Conservation (phyloP, 1,140 invertebrate species). For the Dreissena rostriformis region DNA sequence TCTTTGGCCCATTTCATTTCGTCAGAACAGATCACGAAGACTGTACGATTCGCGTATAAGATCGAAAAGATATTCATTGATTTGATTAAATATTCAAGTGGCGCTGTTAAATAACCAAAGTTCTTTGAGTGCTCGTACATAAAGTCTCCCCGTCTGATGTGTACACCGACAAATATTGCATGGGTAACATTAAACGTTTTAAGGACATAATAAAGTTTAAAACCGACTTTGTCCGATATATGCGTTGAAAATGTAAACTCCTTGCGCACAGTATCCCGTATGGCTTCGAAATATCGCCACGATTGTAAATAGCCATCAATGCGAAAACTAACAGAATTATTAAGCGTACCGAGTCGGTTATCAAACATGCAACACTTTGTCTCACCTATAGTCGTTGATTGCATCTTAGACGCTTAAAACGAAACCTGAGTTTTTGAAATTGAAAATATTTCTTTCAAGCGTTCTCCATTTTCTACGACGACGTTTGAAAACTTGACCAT, state of each 20-base stretch:
- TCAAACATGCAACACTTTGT: not conserved
- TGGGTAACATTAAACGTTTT: conserved; percentile 14
- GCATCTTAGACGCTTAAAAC: not conserved
- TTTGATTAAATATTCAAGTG: conserved; percentile 53
- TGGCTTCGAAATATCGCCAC: conserved; percentile 69
- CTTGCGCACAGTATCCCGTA: conserved; percentile 52
- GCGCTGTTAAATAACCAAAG: conserved; percentile 51
- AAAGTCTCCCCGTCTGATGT: conserved; percentile 70
- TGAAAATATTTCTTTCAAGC: conserved; percentile 43
- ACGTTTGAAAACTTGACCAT: conserved; percentile 55
- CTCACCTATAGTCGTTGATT: conserved; percentile 22
- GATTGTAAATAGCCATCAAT: conserved; percentile 65
- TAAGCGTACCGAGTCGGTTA: not conserved
- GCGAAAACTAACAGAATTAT: too few relatives aligned
- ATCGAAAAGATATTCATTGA: conserved; percentile 52
- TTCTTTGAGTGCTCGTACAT: not conserved
- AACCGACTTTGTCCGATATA: conserved; percentile 43
- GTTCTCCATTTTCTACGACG: conserved; percentile 22
- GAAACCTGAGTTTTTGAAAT: conserved; percentile 13
- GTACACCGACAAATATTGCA: conserved; percentile 64
- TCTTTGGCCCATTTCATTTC: conserved; percentile 48
- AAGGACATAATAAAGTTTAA: conserved; percentile 16
- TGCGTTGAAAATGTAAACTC: conserved; percentile 60
- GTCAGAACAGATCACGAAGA: conserved; percentile 62
- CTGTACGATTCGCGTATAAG: conserved; percentile 29